Evolutionary conservation across 2,113 vertebrate species (phyloP), one percentile per base, ranked within the genome.

Genomic region (Asarcornis scutulata): DNA sequence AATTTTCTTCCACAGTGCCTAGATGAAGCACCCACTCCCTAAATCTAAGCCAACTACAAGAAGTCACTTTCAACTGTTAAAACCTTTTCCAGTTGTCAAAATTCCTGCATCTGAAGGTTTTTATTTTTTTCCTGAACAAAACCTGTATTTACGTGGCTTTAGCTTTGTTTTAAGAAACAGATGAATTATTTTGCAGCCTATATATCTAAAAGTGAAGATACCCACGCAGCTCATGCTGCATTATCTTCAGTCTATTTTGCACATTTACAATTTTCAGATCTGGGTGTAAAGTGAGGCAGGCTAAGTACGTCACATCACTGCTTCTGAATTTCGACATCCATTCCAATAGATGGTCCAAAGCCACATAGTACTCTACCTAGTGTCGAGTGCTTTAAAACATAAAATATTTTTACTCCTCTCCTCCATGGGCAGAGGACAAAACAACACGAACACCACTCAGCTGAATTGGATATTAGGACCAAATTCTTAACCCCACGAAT

Each of bases 41-140:
- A 80, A 74, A 78, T 27, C 23, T 53, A 73, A 76, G 17, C 8
- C 55, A 86, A 69, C 2, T 17, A 58, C 9, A 88, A 38, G 44
- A 60, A 4, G 3, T 15, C 23, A 25, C 50, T 71, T 89, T n/a
- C 62, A 74, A 75, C 23, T 59, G 11, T 53, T 86, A 4, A 52
- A 52, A 5, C 26, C 31, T 23, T 88, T 44, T 73, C 42, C 52
- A 55, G 29, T 44, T 74, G 34, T 55, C 55, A 85, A 55, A 87
- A 64, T 27, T 60, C 25, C 5, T 0, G 0, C 8, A 69, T 53
- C 4, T 11, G 20, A 83, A n/a, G 4, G 11, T 0, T 16, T 8
- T 22, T 83, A 23, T 7, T 93, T 74, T 81, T 58, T 81, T 58
- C n/a, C 59, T 53, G 11, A 58, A 42, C 3, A 77, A 76, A 42